Percentiles rank a stretch among this genome's conserved stretches.
Conservation (phyloP, 1,140 invertebrate genomes). For the Neotoxoptera formosana region DNA sequence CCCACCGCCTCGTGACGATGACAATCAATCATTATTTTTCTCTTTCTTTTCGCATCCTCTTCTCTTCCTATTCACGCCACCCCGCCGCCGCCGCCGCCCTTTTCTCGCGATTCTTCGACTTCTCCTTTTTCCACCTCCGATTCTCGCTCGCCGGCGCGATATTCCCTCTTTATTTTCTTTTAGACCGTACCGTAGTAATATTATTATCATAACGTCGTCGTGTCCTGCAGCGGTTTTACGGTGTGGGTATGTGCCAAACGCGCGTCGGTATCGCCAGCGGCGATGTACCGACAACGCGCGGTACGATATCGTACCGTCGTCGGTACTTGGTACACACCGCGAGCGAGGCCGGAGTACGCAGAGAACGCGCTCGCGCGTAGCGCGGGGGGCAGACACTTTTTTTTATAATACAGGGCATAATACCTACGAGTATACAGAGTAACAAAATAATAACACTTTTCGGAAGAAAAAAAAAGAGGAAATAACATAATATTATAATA, state of each 20-base stretch:
- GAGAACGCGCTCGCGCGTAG: too few species aligned
- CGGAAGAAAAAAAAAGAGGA: too few species aligned
- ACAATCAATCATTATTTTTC: conserved; percentile 51
- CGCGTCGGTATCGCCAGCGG: background rate
- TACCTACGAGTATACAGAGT: too few species aligned
- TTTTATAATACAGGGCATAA: too few species aligned
- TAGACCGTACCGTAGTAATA: background rate
- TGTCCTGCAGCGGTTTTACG: background rate
- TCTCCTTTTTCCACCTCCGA: background rate
- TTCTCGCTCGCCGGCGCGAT: background rate
- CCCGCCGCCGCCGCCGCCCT: background rate
- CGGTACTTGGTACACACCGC: background rate
- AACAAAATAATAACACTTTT: too few species aligned
- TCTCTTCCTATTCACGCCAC: background rate
- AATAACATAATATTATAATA: too few species aligned
- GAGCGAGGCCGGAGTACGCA: background rate
- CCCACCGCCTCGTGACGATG: background rate
- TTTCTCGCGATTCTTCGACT: background rate
- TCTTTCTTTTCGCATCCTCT: background rate
- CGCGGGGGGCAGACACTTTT: too few species aligned
- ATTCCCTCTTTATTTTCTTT: background rate
- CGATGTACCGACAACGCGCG: too few species aligned
- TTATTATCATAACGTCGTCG: background rate
- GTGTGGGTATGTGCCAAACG: background rate
- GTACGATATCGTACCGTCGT: too few species aligned